A percentile compares a stretch with the other conserved stretches of the same genome.
These are phyloP conservation scores for Lineus longissimus DNA, from an alignment of 1,140 invertebrate genomes.

Conservation along the genomic window DNA sequence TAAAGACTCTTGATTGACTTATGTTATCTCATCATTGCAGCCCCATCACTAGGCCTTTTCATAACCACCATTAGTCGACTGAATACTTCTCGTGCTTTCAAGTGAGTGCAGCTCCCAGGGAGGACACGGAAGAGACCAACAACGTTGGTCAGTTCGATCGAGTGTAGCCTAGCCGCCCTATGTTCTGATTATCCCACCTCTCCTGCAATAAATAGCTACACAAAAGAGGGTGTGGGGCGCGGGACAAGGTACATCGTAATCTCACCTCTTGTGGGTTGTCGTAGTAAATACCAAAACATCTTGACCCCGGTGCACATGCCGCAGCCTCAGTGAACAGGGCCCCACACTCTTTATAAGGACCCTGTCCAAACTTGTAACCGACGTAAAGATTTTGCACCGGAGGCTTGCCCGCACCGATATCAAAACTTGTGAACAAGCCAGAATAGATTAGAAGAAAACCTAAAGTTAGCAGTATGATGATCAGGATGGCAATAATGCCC, in stretches of 20 bases:
- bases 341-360: slow-evolving; percentile 53
- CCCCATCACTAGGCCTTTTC: too few relatives aligned
- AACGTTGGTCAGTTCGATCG: too few relatives aligned
- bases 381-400: slow-evolving; percentile 42
- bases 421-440: slow-evolving; percentile 41
- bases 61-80: too few relatives aligned
- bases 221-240: too few relatives aligned
- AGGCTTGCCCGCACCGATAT: slow-evolving; percentile 46
- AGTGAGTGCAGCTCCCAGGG: too few relatives aligned
- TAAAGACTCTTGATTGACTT: too few relatives aligned
- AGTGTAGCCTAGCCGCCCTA: too few relatives aligned
- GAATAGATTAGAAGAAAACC: slow-evolving; percentile 40
- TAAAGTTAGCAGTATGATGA: slow-evolving; percentile 40
- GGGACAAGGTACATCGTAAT: not conserved
- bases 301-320: slow-evolving; percentile 42
- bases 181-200: too few relatives aligned
- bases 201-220: not conserved
- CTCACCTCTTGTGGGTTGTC: slow-evolving; percentile 54
- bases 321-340: slow-evolving; percentile 49
- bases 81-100: too few relatives aligned
- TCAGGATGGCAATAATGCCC: slow-evolving; percentile 28
- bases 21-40: too few relatives aligned
- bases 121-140: too few relatives aligned
- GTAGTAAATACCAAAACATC: slow-evolving; percentile 54
- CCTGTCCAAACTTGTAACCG: slow-evolving; percentile 53